Conservation (phyloP, 1,140 invertebrate genomes). For the Neodiprion virginianus region DNA sequence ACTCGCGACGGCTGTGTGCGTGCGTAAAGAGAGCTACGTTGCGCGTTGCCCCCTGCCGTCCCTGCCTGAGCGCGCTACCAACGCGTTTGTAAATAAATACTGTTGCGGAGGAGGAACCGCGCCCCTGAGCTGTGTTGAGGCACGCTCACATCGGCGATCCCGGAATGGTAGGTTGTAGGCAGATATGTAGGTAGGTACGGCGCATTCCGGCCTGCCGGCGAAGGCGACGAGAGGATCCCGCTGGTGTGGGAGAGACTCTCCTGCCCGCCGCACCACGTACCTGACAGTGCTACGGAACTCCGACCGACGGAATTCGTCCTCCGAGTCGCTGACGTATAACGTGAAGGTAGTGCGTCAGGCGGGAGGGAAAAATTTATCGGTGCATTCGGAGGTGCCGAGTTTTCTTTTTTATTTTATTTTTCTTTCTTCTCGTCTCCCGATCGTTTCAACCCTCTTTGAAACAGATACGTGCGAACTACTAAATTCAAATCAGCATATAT, state of each 20-base stretch:
- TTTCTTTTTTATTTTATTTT: no score
- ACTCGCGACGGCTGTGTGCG: background rate
- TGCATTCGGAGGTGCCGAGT: no score
- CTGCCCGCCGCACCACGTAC: background rate
- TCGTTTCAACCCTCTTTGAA: no score
- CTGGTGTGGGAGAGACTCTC: background rate
- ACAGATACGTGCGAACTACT: no score
- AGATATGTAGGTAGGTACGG: constrained; percentile 32
- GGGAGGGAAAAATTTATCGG: background rate
- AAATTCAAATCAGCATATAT: no score
- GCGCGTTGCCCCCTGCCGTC: background rate
- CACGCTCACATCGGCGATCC: background rate
- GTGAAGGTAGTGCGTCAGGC: constrained; percentile 8
- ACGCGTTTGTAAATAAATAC: background rate
- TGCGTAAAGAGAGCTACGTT: background rate
- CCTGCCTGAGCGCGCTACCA: background rate
- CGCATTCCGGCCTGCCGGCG: constrained; percentile 38
- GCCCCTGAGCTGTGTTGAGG: background rate
- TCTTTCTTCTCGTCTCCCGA: no score
- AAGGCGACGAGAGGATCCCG: background rate
- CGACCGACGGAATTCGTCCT: constrained; percentile 20
- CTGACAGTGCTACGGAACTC: background rate
- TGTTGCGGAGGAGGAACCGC: background rate
- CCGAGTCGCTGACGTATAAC: constrained; percentile 19
- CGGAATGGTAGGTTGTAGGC: constrained; percentile 23